Conservation (phyloP, 2,888 invertebrate genomes). For the Chloroclystis v-ata region DNA sequence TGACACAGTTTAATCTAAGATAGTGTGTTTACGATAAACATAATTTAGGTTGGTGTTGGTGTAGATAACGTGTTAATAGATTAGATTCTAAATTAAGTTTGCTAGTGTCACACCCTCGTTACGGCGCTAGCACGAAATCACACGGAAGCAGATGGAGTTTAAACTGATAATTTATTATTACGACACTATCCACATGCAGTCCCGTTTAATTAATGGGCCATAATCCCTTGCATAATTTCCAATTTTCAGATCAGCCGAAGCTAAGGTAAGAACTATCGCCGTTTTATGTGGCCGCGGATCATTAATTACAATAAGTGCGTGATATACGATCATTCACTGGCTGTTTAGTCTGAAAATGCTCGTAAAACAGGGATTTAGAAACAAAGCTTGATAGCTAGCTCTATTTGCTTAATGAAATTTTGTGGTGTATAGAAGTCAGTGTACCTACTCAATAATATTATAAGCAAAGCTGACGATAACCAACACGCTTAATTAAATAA, state of each 20-base stretch:
- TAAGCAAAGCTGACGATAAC: conserved; percentile 3
- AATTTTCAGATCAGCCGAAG: conserved; percentile 21
- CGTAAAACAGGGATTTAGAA: conserved; percentile 17
- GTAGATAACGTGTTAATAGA: conserved; percentile 52
- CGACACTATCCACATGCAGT: conserved; percentile 40
- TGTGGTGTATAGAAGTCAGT: conserved; percentile 18
- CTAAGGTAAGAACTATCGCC: conserved; percentile 17
- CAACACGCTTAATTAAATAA: conserved; percentile 1
- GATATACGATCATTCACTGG: conserved; percentile 21
- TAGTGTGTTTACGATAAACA: conserved; percentile 30
- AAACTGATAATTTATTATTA: conserved; percentile 48
- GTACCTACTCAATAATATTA: conserved; percentile 8
- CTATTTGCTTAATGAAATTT: conserved; percentile 8
- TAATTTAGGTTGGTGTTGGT: conserved; percentile 37
- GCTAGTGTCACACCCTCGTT: conserved; percentile 57
- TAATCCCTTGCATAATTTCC: conserved; percentile 38
- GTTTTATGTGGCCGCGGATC: conserved; percentile 8
- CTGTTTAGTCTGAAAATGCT: conserved; percentile 21
- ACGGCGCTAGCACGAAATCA: conserved; percentile 35
- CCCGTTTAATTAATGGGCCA: conserved; percentile 42
- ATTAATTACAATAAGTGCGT: conserved; percentile 22
- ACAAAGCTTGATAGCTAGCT: conserved; percentile 10
- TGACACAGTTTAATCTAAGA: conserved; percentile 27
- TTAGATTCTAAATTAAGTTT: conserved; percentile 54
- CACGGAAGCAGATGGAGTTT: conserved; percentile 42